Percentiles rank a stretch among this genome's conserved stretches.
Evolutionary conservation across 2,113 vertebrate genomes (phyloP).

Genomic region (Morone chrysops): DNA sequence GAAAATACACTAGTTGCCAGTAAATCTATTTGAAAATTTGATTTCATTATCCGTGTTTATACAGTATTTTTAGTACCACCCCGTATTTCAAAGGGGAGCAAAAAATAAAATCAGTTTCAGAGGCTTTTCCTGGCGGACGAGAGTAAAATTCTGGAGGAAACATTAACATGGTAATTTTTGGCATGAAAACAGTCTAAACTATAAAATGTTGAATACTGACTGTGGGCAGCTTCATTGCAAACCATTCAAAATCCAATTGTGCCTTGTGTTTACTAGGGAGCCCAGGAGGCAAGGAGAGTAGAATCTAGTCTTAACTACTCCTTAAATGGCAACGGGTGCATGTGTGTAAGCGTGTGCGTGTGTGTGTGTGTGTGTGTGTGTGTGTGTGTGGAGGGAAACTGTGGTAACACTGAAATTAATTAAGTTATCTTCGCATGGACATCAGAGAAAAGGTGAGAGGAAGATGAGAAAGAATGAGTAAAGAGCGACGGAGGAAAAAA

Average conservation of each 20-base stretch:
- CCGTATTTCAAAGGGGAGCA: constrained; percentile 2
- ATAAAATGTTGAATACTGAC: constrained; percentile 22
- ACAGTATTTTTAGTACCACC: not conserved
- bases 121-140: constrained; percentile 13
- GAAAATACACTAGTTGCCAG: not conserved
- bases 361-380: constrained; percentile 1
- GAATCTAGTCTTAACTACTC: constrained; percentile 24
- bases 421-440: constrained; percentile 45
- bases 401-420: constrained; percentile 54
- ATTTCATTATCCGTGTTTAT: not conserved
- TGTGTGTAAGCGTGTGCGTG: not conserved
- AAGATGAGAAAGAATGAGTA: constrained; percentile 57
- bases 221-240: constrained; percentile 44
- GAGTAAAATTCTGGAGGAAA: constrained; percentile 27
- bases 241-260: constrained; percentile 48
- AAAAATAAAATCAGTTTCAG: constrained; percentile 22
- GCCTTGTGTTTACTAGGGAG: constrained; percentile 15
- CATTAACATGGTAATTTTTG: constrained; percentile 29
- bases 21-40: not conserved
- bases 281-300: constrained; percentile 5
- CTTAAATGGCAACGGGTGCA: constrained; percentile 20
- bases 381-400: constrained; percentile 9
- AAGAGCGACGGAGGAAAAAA: constrained; percentile 34
- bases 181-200: constrained; percentile 35
- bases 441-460: constrained; percentile 46